Percentiles rank a stretch among this genome's conserved stretches.
Conservation (phyloP, 2,888 invertebrate genomes). For the Fabriciana adippe region DNA sequence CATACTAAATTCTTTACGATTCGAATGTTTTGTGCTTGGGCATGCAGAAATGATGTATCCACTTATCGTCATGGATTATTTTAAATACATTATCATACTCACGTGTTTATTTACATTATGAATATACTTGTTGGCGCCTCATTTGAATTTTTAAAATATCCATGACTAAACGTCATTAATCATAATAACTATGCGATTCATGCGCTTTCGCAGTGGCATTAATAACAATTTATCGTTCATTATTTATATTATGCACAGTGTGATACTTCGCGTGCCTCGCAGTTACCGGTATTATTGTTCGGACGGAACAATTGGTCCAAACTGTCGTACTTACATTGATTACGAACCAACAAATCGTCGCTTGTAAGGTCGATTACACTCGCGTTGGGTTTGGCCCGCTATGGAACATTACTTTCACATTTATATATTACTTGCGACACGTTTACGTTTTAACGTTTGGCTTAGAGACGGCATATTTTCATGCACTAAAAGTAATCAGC, state of each 20-base stretch:
- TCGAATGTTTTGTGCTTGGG: conserved; percentile 77
- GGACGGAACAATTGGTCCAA: conserved; percentile 39
- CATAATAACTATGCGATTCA: conserved; percentile 69
- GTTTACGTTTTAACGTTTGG: no score
- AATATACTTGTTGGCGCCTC: conserved; percentile 10
- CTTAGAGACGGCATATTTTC: no score
- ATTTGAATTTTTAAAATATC: conserved; percentile 50
- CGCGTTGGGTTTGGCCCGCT: neutral
- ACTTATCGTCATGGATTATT: conserved; percentile 58
- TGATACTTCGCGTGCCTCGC: conserved; percentile 56
- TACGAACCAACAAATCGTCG: conserved; percentile 20
- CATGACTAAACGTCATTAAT: conserved; percentile 62
- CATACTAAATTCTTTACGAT: conserved; percentile 64
- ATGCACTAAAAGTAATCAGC: no score
- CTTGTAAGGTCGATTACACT: neutral
- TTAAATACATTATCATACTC: conserved; percentile 43
- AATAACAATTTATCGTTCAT: conserved; percentile 60
- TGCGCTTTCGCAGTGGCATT: conserved; percentile 72
- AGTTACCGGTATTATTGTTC: conserved; percentile 45
- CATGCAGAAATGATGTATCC: conserved; percentile 79
- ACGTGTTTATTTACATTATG: conserved; percentile 1
- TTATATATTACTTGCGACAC: neutral
- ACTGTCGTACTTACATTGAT: conserved; percentile 42
- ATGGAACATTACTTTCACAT: neutral
- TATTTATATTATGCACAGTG: conserved; percentile 42